Conservation (phyloP, 2,888 invertebrate genomes). For the Dugesia japonica region DNA sequence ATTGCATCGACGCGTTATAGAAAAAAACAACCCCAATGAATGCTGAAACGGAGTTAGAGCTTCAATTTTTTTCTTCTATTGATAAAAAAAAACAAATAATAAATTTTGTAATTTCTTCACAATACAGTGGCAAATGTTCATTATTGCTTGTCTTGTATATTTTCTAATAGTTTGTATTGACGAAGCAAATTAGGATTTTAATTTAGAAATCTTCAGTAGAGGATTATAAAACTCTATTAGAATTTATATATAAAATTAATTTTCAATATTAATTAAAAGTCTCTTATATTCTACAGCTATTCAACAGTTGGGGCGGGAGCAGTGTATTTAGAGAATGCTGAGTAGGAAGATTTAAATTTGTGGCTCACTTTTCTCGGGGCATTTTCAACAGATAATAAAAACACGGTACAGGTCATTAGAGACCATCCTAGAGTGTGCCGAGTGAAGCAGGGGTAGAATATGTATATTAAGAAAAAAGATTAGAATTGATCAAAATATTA, state of each 20-base stretch:
- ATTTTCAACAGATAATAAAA: slow-evolving; percentile 9
- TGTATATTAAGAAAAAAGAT: neutral
- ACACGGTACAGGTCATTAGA: slow-evolving; percentile 20
- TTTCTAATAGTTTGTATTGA: slow-evolving; percentile 5
- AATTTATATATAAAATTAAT: slow-evolving; percentile 16
- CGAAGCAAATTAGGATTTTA: slow-evolving; percentile 15
- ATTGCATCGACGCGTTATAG: neutral
- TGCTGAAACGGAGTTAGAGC: slow-evolving; percentile 1
- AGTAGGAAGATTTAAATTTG: slow-evolving; percentile 15
- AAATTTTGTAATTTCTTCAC: neutral
- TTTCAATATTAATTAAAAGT: slow-evolving; percentile 20
- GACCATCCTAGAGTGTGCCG: slow-evolving; percentile 8
- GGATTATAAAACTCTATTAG: slow-evolving; percentile 20
- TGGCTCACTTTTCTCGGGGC: slow-evolving; percentile 20
- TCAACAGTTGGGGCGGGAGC: slow-evolving; percentile 14
- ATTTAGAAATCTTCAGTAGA: slow-evolving; percentile 14
- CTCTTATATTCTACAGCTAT: slow-evolving; percentile 8
- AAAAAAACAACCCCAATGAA: neutral
- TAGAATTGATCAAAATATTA: slow-evolving; percentile 15
- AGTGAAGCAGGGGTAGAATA: neutral
- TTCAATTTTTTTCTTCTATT: neutral
- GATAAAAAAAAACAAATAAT: neutral
- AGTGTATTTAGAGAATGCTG: slow-evolving; percentile 9
- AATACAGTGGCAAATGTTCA: slow-evolving; percentile 16
- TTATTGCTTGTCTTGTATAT: slow-evolving; percentile 9